Evolutionary conservation across 2,888 invertebrate species (phyloP).

Genomic region (Agriopis leucophaearia): DNA sequence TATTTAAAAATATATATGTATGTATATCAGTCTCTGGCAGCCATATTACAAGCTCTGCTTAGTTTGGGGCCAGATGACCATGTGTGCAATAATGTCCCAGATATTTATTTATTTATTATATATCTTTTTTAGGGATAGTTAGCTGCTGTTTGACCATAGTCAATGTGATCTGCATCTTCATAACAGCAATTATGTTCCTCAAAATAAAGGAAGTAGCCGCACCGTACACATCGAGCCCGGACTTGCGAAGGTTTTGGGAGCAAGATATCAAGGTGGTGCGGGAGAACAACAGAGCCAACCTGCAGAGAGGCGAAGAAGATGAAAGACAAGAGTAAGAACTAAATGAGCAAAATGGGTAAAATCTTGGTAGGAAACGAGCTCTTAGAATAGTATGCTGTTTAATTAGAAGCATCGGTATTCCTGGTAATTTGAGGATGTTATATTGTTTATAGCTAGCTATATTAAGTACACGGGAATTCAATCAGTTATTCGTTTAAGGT

Average conservation of each 20-base stretch:
- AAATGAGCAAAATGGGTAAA: not conserved
- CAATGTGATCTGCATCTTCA: slow-evolving; percentile 94
- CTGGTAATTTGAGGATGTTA: no score
- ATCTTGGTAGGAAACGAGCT: not conserved
- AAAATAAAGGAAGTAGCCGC: slow-evolving; percentile 95
- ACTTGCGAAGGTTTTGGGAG: slow-evolving; percentile 92
- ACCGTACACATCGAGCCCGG: slow-evolving; percentile 91
- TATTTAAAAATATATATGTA: no score
- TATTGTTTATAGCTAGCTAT: no score
- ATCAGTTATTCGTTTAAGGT: no score
- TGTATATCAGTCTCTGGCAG: no score
- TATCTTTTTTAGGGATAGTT: slow-evolving; percentile 85
- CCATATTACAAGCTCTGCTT: no score
- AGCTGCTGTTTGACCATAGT: slow-evolving; percentile 92
- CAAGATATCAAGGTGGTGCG: slow-evolving; percentile 92
- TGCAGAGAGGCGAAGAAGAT: slow-evolving; percentile 86
- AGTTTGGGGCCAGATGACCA: no score
- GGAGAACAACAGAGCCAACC: slow-evolving; percentile 88
- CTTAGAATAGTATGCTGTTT: not conserved
- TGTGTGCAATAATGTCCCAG: no score
- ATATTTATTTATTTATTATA: not conserved
- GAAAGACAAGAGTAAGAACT: slow-evolving; percentile 75
- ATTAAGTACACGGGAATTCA: no score
- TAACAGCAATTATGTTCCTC: slow-evolving; percentile 92
- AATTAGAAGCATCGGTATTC: not conserved